Base-by-base conservation (phyloP, 2,797 vertebrate genomes). In the Spea hammondii region DNA sequence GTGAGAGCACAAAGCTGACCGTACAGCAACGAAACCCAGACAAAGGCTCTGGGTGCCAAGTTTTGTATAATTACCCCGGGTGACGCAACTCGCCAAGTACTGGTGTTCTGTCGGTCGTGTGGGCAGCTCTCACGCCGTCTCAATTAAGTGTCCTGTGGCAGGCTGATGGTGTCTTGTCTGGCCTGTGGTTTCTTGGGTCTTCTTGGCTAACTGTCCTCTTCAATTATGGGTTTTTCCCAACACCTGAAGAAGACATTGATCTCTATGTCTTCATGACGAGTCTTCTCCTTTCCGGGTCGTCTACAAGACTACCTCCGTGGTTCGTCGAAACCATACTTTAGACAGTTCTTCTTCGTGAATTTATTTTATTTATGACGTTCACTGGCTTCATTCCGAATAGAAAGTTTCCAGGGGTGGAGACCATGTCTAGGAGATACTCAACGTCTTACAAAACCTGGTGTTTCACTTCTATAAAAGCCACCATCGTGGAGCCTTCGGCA, bases 81-180 rank as follows among this genome's bases (percentile, higher is more conserved):
- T 32, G 32, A 32, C 32, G 32, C 32, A 32, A 32, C 32, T 32
- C 32, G 32, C 32, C 32, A 17, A 62, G 59, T 14, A 6, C 59
- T 0, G 55, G 55, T 57, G 10, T 5, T 57, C 9, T 57, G 32
- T 4, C n/a, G 67, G 50, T 70, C 13, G n/a, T 32, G 57, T 5
- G 17, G 59, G 57, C n/a, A 13, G 8, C 76, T 78, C 48, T 51
- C 13, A 65, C 2, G 32, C n/a, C 7, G 14, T 62, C 57, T 9
- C 45, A 17, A 62, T 50, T 64, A 70, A 17, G 57, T n/a, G 44
- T 0, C 8, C 8, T 70, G 67, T 71, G 68, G 68, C 71, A 51
- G 49, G 14, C n/a, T 6, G 3, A 62, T 12, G 32, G 12, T 62
- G 59, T 17, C 8, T 60, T 32, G 47, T 51, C 54, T 60, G 11